These are phyloP conservation scores for Alouatta palliata DNA, from an alignment of 2,113 vertebrate species.

Conservation along the genomic window DNA sequence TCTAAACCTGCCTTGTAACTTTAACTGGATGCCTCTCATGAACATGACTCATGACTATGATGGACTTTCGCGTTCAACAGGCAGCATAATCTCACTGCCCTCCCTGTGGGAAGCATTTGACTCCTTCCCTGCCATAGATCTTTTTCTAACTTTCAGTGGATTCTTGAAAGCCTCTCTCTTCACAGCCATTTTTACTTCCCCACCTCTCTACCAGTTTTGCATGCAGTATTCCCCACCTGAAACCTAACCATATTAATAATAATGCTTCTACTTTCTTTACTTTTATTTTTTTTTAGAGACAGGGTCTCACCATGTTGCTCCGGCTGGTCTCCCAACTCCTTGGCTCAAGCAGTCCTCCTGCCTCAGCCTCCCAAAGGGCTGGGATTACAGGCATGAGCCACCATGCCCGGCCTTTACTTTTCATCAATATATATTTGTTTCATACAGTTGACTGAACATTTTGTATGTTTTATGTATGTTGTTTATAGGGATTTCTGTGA, in stretches of 20 bases:
- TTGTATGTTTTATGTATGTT: conserved; percentile 17
- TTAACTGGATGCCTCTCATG: background rate
- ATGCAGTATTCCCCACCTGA: background rate
- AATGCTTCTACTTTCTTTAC: background rate
- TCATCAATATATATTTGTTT: background rate
- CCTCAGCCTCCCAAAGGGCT: too few species aligned
- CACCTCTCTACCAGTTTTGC: background rate
- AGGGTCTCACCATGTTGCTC: too few species aligned
- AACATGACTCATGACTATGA: background rate
- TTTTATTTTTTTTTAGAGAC: too few species aligned
- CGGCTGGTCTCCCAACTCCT: too few species aligned
- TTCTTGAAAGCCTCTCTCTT: background rate
- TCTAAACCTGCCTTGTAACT: background rate
- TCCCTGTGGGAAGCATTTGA: background rate
- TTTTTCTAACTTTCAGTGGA: background rate
- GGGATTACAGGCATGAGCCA: too few species aligned
- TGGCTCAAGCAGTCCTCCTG: too few species aligned
- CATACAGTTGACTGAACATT: background rate
- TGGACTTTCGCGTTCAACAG: background rate
- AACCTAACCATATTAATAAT: background rate
- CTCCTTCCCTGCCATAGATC: background rate
- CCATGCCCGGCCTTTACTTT: background rate
- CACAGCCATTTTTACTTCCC: background rate
- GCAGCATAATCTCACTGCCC: background rate
- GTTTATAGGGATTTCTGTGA: background rate